phyloP scores from a whole-genome alignment of 2,888 invertebrate species.

The Elegia similella region DNA sequence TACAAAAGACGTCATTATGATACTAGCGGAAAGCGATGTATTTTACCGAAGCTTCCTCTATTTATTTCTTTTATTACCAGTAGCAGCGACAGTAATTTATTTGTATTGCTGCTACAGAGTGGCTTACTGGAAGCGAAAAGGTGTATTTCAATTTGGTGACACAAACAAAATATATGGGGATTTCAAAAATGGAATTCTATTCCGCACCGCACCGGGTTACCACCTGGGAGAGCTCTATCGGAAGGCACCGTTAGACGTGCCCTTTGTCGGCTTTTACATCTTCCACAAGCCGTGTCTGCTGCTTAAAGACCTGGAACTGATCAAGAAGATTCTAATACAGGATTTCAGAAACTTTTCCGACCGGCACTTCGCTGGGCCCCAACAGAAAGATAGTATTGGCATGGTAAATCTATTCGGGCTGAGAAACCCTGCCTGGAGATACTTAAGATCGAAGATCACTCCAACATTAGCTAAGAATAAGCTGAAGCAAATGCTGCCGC shows the following conservation, averaged over 20 bases:
- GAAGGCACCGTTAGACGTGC: conserved; percentile 23
- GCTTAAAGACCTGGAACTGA: conserved; percentile 33
- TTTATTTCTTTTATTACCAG: too few species aligned
- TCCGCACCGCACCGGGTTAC: conserved; percentile 33
- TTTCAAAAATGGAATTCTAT: conserved; percentile 35
- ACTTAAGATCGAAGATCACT: conserved; percentile 32
- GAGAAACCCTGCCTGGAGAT: conserved; percentile 35
- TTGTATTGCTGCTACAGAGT: not conserved
- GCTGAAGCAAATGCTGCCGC: not conserved
- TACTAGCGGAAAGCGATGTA: too few species aligned
- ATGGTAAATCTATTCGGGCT: conserved; percentile 37
- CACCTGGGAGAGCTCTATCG: conserved; percentile 31
- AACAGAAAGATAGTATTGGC: conserved; percentile 35
- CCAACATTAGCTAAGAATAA: conserved; percentile 27
- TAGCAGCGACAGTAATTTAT: not conserved
- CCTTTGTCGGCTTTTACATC: conserved; percentile 35
- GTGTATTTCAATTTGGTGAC: conserved; percentile 21
- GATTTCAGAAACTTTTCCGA: conserved; percentile 34
- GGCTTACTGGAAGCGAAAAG: not conserved
- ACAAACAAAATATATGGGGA: conserved; percentile 32
- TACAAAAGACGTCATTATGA: too few species aligned
- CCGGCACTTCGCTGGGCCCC: conserved; percentile 33
- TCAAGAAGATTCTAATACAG: conserved; percentile 32
- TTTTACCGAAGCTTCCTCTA: too few species aligned
- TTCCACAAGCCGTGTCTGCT: conserved; percentile 37